Conservation (phyloP, 2,888 invertebrate genomes). For the Pristionchus maxplancki region DNA sequence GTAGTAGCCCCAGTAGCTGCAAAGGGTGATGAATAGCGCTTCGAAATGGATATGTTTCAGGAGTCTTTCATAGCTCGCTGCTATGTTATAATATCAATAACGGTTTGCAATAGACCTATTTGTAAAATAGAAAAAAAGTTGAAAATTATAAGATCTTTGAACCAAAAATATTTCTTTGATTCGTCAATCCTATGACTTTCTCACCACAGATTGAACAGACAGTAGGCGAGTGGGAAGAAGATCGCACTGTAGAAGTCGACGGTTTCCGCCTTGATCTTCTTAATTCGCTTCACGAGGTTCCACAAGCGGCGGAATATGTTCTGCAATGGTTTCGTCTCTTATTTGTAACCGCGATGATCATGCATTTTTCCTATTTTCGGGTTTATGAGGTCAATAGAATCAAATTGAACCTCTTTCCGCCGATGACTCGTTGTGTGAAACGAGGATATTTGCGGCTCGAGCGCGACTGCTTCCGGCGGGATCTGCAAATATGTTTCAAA, state of each 20-base stretch:
- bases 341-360: no score
- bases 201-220: conserved; percentile 75
- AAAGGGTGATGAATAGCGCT: conserved; percentile 21
- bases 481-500: not conserved
- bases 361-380: no score
- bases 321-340: not conserved
- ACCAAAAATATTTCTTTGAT: no score
- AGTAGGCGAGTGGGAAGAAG: conserved; percentile 75
- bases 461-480: conserved; percentile 38
- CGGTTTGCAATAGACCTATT: no score
- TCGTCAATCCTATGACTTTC: no score
- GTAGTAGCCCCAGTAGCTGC: conserved; percentile 76
- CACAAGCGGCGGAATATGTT: conserved; percentile 56
- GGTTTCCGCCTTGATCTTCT: conserved; percentile 68
- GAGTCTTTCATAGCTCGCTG: not conserved
- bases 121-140: no score
- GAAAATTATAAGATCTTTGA: no score
- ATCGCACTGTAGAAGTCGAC: conserved; percentile 77
- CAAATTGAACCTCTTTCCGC: conserved; percentile 23
- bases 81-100: no score
- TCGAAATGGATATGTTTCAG: not conserved
- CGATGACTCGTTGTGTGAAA: conserved; percentile 36
- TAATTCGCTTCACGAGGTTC: conserved; percentile 60
- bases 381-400: no score
- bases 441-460: conserved; percentile 44